Conservation (phyloP, 2,888 invertebrate species). For the Melangyna quadrimaculata region DNA sequence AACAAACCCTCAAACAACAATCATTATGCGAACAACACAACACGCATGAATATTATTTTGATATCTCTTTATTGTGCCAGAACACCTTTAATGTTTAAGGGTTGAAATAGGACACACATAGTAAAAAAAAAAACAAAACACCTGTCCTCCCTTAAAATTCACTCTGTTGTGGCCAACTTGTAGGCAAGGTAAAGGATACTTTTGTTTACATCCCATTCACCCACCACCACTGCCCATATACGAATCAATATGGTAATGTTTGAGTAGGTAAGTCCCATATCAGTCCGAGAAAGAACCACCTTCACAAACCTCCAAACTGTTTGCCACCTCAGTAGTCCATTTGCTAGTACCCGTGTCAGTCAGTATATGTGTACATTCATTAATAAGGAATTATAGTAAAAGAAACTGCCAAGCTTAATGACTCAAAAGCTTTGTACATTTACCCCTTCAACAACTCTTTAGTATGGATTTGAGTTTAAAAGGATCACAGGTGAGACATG, state of each 20-base stretch:
- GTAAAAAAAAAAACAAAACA: constrained; percentile 31
- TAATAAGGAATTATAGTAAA: constrained; percentile 16
- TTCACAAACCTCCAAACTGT: constrained; percentile 6
- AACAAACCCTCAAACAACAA: not conserved
- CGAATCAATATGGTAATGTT: constrained; percentile 47
- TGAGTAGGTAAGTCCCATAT: constrained; percentile 51
- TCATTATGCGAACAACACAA: not conserved
- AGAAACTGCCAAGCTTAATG: constrained; percentile 30
- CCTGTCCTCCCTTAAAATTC: constrained; percentile 42
- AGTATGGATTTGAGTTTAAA: constrained; percentile 81
- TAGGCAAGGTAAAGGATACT: constrained; percentile 8
- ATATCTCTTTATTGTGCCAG: constrained; percentile 9
- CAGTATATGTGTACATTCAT: not conserved
- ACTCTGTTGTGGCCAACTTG: constrained; percentile 58
- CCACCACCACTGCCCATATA: constrained; percentile 2
- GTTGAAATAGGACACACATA: not conserved
- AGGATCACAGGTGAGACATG: constrained; percentile 79
- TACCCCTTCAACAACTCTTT: constrained; percentile 39
- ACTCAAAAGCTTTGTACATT: constrained; percentile 36
- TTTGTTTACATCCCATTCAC: constrained; percentile 36
- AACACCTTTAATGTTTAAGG: not conserved
- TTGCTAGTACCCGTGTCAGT: constrained; percentile 37
- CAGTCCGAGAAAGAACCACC: constrained; percentile 11
- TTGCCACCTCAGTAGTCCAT: constrained; percentile 50
- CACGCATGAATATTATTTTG: constrained; percentile 19